Evolutionary conservation across 2,113 vertebrate genomes (phyloP), one percentile per base, ranked within the genome.

Genomic region (Cercocebus atys): DNA sequence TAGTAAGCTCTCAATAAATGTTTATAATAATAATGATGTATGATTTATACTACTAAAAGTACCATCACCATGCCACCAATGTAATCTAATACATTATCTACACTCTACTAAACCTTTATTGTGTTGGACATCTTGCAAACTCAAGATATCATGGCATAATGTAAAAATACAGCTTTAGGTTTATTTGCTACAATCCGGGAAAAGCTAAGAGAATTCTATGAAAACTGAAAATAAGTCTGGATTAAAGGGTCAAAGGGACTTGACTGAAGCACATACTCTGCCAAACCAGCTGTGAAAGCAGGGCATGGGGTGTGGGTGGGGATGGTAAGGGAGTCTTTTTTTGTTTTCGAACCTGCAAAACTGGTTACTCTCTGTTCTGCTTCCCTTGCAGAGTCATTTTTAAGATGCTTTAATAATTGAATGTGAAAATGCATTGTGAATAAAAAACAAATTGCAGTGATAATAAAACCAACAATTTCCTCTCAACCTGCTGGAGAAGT

Each of bases 391-490:
- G 20, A 22, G n/a, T 52, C 59, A 6, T 93, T 84, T 57, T 70
- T 76, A 96, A 75, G 64, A 80, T 68, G 16, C 1, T 64, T 75
- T 30, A 64, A 84, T 57, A 95, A 78, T 3, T 27, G 38, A 85
- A 70, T 64, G 50, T 81, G 43, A 76, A 97, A 93, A 57, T 80
- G 32, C 20, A 75, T 55, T 84, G 32, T 79, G 81, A 91, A 55
- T 83, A 45, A 83, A 96, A 45, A 47, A 66, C 35, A 92, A 50
- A 90, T 6, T 93, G 50, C 27, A 90, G 22, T 23, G 50, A 82
- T n/a, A 86, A 85, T 70, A 88, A 32, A 78, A 88, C 7, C 23
- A 35, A 12, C 38, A 38, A 92, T 82, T 88, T 93, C 7, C 18
- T 76, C 14, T 93, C 3, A 8, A 43, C 23, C n/a, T 66, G 40